phyloP scores from a whole-genome alignment of 2,888 invertebrate genomes.

The Tyria jacobaeae region DNA sequence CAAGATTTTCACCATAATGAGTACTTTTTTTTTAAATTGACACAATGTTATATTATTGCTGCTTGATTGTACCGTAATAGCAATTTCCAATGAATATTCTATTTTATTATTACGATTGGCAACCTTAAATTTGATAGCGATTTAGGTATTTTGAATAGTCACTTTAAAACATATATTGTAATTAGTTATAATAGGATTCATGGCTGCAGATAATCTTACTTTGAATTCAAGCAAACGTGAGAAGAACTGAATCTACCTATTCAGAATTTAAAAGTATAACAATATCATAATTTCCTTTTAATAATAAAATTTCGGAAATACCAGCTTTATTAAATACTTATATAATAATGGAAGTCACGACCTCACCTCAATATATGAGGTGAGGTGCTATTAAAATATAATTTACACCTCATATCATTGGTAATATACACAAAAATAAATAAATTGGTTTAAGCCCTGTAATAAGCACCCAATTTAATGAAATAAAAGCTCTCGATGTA shows the following conservation, averaged over 20 bases:
- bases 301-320: background rate
- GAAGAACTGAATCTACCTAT: too few species aligned
- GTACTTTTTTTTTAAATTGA: too few species aligned
- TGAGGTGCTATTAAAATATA: too few species aligned
- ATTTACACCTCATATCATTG: constrained; percentile 4
- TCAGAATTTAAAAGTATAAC: background rate
- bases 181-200: background rate
- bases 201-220: too few species aligned
- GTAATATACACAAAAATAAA: background rate
- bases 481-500: constrained; percentile 1
- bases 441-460: constrained; percentile 2
- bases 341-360: background rate
- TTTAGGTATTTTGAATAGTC: too few species aligned
- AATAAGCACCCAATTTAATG: constrained; percentile 21
- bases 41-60: too few species aligned
- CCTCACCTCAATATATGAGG: background rate
- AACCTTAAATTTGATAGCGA: background rate
- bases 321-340: background rate
- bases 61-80: too few species aligned
- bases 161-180: too few species aligned
- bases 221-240: too few species aligned
- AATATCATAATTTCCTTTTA: background rate
- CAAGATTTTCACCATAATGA: too few species aligned
- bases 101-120: background rate
- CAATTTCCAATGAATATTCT: too few species aligned